These are phyloP conservation scores for Cephus spinipes DNA, from an alignment of 2,888 invertebrate species.

Conservation along the genomic window DNA sequence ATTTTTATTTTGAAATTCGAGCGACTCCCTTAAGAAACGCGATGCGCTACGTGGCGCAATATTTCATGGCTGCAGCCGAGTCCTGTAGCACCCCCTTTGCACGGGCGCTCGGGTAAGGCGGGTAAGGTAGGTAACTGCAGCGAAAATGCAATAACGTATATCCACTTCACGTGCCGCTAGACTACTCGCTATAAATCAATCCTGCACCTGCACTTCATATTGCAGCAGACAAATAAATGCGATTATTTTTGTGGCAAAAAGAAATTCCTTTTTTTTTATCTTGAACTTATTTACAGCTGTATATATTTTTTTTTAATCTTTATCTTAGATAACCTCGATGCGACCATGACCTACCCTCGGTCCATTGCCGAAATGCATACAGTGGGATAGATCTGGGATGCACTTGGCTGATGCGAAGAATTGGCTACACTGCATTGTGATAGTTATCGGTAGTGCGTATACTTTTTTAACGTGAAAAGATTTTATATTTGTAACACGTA, in stretches of 20 bases:
- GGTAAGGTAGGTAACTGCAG: background rate
- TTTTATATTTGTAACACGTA: background rate
- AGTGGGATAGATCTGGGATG: background rate
- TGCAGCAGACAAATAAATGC: conserved; percentile 5
- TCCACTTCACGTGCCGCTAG: conserved; percentile 25
- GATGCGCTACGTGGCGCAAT: background rate
- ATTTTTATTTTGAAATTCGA: background rate
- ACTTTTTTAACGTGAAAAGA: background rate
- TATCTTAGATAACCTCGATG: background rate
- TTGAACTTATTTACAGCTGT: background rate
- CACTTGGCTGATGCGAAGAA: background rate
- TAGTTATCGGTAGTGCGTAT: background rate
- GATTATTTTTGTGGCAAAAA: background rate
- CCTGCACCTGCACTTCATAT: conserved; percentile 35
- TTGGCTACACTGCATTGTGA: background rate
- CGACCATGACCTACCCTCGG: background rate
- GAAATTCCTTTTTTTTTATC: background rate
- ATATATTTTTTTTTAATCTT: background rate
- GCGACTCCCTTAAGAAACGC: background rate
- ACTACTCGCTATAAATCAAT: conserved; percentile 41
- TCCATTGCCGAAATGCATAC: background rate
- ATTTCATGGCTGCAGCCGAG: background rate
- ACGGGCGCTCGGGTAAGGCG: background rate
- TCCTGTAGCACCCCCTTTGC: background rate
- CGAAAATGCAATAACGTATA: conserved; percentile 10